Evolutionary conservation across 2,113 vertebrate genomes (phyloP), one percentile per base, ranked within the genome.

Genomic region (Phalacrocorax brasilianus): DNA sequence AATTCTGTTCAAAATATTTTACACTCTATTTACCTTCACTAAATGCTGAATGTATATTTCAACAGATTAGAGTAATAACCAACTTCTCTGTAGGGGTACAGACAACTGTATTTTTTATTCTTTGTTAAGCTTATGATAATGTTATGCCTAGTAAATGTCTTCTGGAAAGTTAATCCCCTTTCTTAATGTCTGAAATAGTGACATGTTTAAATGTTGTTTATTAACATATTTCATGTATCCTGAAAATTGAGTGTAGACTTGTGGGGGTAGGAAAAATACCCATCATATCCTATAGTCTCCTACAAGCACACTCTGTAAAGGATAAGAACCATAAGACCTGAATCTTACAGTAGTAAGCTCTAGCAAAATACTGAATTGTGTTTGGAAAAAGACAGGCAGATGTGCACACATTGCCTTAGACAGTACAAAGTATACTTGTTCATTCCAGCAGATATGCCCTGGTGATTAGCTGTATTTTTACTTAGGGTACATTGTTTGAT

Each of bases 1-100:
- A 89, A 42, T 66, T 74, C 81, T 86, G 16, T 67, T 97, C 65
- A 75, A 28, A 92, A 68, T 90, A 78, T 20, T 83, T 96, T 89
- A 50, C 35, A 50, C 20, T 55, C 33, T 56, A 15, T 59, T 40
- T 84, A 40, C 14, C 42, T 94, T 85, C 52, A 63, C 22, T 94
- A 72, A 91, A 79, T 84, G n/a, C 24, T 40, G 50, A 93, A 71
- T 1, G 2, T 72, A 4, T 33, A 78, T 89, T 76, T 58, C 67
- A 95, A 61, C 62, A 77, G 58, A 3, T 91, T 61, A 56, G 17
- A 75, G 22, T 71, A 40, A 85, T 15, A 83, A 58, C 30, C 15
- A 56, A 1, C 16, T 45, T 84, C 42, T 66, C 38, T 1, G 13
- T 27, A 78, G 45, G 26, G 24, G 19, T 45, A 85, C 58, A 82